A percentile compares a stretch with the other conserved stretches of the same genome.
Conservation (phyloP, 2,113 vertebrate species). For the Scolopax mira region DNA sequence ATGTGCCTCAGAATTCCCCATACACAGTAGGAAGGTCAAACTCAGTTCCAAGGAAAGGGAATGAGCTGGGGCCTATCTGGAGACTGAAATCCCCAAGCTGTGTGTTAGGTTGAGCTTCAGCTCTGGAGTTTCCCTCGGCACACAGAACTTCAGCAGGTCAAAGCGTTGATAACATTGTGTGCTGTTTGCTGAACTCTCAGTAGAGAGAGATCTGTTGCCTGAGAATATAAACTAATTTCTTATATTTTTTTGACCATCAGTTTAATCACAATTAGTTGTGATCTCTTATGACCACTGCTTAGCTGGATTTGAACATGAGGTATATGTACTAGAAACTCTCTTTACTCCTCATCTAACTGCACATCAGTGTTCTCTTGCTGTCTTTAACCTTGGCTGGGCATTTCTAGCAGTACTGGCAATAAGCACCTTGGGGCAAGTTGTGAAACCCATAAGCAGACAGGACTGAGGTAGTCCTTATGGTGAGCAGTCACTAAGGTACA, state of each 20-base stretch:
- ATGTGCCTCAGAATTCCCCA: neutral
- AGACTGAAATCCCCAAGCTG: neutral
- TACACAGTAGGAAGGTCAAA: neutral
- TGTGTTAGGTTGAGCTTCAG: neutral
- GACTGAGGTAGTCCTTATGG: neutral
- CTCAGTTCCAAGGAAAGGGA: too few species aligned
- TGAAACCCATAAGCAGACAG: neutral
- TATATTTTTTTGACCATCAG: neutral
- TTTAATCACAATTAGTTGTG: neutral
- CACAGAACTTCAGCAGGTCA: neutral
- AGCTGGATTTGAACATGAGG: neutral
- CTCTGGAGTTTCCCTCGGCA: neutral
- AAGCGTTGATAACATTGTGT: fast-evolving
- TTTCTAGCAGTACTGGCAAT: neutral
- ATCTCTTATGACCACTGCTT: neutral
- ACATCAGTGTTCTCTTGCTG: too few species aligned
- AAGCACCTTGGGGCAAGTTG: neutral
- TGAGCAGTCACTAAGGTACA: neutral
- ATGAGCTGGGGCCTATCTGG: neutral
- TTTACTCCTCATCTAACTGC: neutral
- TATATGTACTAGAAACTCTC: neutral
- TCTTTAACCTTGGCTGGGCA: neutral
- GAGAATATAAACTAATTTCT: neutral
- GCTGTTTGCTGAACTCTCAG: neutral
- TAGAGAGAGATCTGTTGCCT: neutral